Evolutionary conservation across 1,140 invertebrate species (phyloP).

Genomic region (Cyphomyrmex costatus): DNA sequence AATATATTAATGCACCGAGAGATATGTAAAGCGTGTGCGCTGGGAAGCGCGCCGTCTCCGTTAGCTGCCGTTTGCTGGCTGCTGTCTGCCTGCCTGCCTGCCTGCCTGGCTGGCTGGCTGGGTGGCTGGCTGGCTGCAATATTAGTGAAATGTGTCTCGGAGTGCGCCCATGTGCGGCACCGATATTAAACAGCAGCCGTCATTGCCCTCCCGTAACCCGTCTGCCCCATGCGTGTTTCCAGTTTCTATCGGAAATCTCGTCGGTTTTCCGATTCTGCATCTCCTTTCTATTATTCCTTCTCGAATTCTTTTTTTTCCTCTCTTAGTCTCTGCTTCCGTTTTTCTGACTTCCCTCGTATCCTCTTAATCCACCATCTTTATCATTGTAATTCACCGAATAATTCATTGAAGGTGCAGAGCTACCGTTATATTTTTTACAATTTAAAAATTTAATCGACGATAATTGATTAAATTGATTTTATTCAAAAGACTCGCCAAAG

Average conservation of each 20-base stretch:
- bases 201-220: slow-evolving; percentile 75
- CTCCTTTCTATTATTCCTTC: slow-evolving; percentile 7
- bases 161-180: slow-evolving; percentile 82
- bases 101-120: slow-evolving; percentile 64
- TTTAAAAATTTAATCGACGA: slow-evolving; percentile 79
- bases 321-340: slow-evolving; percentile 3
- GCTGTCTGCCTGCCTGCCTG: slow-evolving; percentile 58
- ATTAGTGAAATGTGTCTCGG: slow-evolving; percentile 85
- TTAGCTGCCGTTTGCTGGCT: slow-evolving; percentile 54
- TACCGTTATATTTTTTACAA: slow-evolving; percentile 79
- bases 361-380: background rate
- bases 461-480: slow-evolving; percentile 80
- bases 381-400: background rate
- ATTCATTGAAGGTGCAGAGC: background rate
- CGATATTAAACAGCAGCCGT: slow-evolving; percentile 85
- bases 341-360: background rate
- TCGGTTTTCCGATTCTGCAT: slow-evolving; percentile 48
- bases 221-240: slow-evolving; percentile 68
- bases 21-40: slow-evolving; percentile 81
- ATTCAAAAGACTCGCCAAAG: slow-evolving; percentile 58
- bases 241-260: slow-evolving; percentile 55
- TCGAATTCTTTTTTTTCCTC: slow-evolving; percentile 19
- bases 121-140: slow-evolving; percentile 74
- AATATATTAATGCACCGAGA: slow-evolving; percentile 86
- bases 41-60: slow-evolving; percentile 61